Conservation (phyloP, 2,888 invertebrate genomes). For the Oscheius sp. region DNA sequence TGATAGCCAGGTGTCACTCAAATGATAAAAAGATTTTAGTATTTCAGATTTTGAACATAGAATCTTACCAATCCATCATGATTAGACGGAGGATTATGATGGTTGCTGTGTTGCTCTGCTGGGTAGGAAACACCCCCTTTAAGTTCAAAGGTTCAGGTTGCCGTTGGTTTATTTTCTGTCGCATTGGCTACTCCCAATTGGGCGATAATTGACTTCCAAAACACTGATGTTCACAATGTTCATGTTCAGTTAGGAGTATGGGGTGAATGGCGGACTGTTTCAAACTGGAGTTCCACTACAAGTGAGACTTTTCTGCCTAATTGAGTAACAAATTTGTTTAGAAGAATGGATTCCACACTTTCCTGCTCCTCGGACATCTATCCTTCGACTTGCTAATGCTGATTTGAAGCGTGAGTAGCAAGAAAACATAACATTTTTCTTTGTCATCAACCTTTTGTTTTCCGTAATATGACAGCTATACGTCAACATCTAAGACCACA, state of each 20-base stretch:
- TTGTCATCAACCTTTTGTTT: not conserved
- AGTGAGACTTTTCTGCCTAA: constrained; percentile 13
- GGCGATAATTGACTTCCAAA: constrained; percentile 60
- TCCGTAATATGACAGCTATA: not conserved
- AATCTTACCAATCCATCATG: constrained; percentile 59
- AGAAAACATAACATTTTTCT: constrained; percentile 8
- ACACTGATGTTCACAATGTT: constrained; percentile 59
- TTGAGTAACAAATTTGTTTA: constrained; percentile 40
- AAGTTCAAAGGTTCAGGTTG: constrained; percentile 45
- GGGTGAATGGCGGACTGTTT: constrained; percentile 64
- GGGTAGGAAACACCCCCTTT: constrained; percentile 34
- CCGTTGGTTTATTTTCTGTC: constrained; percentile 52
- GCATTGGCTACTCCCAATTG: constrained; percentile 64
- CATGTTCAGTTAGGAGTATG: constrained; percentile 63
- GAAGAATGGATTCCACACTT: constrained; percentile 69
- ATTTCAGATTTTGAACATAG: constrained; percentile 57
- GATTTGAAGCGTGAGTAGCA: constrained; percentile 62
- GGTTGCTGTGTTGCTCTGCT: constrained; percentile 40
- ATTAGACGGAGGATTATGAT: constrained; percentile 56
- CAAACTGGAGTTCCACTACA: constrained; percentile 33
- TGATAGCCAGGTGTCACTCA: constrained; percentile 53
- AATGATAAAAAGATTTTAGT: not conserved
- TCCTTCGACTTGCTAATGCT: constrained; percentile 62
- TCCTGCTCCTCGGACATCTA: constrained; percentile 61
- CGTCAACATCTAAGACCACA: not conserved